These are phyloP conservation scores for Exephanes ischioxanthus DNA, from an alignment of 2,888 invertebrate species.

Conservation along the genomic window DNA sequence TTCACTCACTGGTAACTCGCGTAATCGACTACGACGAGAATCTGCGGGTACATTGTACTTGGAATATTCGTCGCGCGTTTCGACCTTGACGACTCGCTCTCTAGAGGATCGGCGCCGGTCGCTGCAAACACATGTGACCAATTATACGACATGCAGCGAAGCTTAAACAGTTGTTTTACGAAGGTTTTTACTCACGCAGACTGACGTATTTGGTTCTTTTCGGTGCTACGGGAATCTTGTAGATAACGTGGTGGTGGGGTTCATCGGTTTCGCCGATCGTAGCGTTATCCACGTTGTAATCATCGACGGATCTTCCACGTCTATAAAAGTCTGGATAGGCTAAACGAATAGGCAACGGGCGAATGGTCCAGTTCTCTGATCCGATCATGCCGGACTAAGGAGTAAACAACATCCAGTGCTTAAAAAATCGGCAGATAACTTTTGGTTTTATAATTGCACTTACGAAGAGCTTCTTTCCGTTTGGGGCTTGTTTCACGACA, in stretches of 20 bases:
- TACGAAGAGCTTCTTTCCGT: conserved; percentile 41
- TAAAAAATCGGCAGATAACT: background rate
- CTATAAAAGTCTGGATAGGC: background rate
- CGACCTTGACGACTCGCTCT: no score
- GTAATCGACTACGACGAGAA: background rate
- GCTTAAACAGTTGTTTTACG: background rate
- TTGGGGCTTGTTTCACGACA: conserved; percentile 38
- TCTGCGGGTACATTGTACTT: no score
- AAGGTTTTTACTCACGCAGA: background rate
- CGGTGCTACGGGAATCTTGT: background rate
- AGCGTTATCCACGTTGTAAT: background rate
- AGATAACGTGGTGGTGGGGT: background rate
- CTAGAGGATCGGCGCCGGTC: no score
- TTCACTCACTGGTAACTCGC: conserved; percentile 1
- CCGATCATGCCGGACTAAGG: no score
- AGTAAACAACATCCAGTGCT: no score
- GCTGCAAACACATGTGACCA: no score
- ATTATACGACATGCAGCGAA: background rate
- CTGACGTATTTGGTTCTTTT: background rate
- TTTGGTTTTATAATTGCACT: conserved; percentile 15
- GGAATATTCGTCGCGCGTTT: no score
- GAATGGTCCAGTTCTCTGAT: background rate
- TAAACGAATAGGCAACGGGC: conserved; percentile 60
- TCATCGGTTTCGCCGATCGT: conserved; percentile 20
- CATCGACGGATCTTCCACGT: conserved; percentile 27